Conservation (phyloP, 2,797 vertebrate genomes). For the Perodicticus potto region DNA sequence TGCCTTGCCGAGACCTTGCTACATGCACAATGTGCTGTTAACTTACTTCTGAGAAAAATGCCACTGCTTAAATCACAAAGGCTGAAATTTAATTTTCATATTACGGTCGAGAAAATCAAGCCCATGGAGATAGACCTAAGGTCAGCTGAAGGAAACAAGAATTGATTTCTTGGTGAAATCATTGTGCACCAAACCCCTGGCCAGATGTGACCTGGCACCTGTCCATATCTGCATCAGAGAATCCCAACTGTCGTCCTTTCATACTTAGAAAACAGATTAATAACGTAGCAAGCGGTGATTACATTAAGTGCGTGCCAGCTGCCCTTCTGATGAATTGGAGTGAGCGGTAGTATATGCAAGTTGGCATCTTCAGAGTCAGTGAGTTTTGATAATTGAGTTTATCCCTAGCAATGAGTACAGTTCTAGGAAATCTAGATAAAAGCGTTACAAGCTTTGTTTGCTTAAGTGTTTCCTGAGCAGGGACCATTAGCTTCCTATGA, state of each 20-base stretch:
- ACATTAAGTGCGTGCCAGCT: background rate
- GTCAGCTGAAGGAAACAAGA: conserved; percentile 23
- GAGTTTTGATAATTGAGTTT: conserved; percentile 75
- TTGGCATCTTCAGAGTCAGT: conserved; percentile 63
- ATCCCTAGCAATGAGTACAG: conserved; percentile 30
- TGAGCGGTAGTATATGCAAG: background rate
- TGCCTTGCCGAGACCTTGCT: background rate
- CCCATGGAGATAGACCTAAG: background rate
- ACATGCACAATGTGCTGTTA: background rate
- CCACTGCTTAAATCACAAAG: conserved; percentile 30
- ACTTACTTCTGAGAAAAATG: background rate
- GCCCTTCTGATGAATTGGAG: conserved; percentile 9
- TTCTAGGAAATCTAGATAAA: conserved; percentile 72
- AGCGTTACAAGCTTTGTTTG: conserved; percentile 26
- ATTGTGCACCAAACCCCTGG: background rate
- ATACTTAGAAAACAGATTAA: conserved; percentile 9
- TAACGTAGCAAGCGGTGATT: background rate
- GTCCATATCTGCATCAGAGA: conserved; percentile 55
- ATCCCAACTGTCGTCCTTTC: background rate
- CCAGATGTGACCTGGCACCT: conserved; percentile 59
- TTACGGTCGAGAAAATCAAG: conserved; percentile 11
- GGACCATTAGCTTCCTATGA: conserved; percentile 51
- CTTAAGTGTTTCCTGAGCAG: conserved; percentile 65
- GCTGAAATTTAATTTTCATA: conserved; percentile 30
- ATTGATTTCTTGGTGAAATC: conserved; percentile 56